Evolutionary conservation across 2,888 invertebrate species (phyloP), one percentile per base, ranked within the genome.

Genomic region (Hypomecis punctinalis): DNA sequence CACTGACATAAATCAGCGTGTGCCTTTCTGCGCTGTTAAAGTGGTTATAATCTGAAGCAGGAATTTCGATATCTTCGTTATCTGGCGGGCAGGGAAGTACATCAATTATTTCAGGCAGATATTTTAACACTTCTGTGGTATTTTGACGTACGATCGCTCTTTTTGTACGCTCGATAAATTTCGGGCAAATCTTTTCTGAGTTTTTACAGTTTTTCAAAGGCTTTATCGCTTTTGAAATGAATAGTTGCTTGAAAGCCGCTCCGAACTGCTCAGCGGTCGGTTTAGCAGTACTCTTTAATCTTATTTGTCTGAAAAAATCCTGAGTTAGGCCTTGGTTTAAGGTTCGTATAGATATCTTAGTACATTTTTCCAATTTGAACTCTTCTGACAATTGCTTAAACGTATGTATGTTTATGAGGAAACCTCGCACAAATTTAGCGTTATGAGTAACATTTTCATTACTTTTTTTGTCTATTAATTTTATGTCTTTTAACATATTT

Each of bases 11-110:
- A 1, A 64, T 51, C 0, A 59, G 46, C 6, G 54, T 40, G 23
- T 64, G 59, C 40, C 49, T 48, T n/a, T 59, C 59, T 8, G 63
- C 4, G 23, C 13, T 39, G 35, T 64, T 55, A 5, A 64, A 60
- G 9, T 49, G 55, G 13, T 10, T 35, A 10, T 46, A 55, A 11
- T 64, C 55, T 9, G 39, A 39, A 33, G 5, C 5, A 35, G 49
- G 35, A 3, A 59, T 54, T 6, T 7, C 3, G 10, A 9, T 11
- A 10, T 58, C 37, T 7, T 52, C 39, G 6, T 6, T 35, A 23
- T 13, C 2, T 7, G 36, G 5, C 11, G 5, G 5, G 11, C 36
- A 36, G 5, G 10, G 33, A 9, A 36, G 49, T 11, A n/a, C 7
- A 37, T 37, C 11, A 7, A 23, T 49, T 49, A 36, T 36, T 9